A percentile compares a stretch with the other conserved stretches of the same genome.
phyloP scores from a whole-genome alignment of 2,113 vertebrate species.

The Oxyruncus cristatus region DNA sequence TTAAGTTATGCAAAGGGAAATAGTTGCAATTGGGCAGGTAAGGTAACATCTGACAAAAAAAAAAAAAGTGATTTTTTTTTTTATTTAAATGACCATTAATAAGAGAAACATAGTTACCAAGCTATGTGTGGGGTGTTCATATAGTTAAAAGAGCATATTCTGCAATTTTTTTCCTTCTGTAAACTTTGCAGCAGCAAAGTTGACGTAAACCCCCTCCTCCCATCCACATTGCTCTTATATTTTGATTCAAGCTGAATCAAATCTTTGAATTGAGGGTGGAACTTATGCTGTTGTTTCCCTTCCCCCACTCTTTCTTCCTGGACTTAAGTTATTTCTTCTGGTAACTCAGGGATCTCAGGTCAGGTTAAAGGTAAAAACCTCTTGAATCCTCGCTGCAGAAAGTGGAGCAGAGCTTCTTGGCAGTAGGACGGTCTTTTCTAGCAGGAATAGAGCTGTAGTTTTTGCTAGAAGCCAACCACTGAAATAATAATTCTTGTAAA shows the following conservation, averaged over 20 bases:
- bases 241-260: background rate
- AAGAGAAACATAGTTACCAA: background rate
- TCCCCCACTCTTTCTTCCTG: background rate
- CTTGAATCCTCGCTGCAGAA: background rate
- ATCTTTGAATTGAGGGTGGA: background rate
- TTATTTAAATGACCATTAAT: background rate
- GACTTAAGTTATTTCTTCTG: background rate
- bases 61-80: background rate
- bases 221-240: background rate
- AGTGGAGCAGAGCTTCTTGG: background rate
- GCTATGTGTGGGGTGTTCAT: accelerated
- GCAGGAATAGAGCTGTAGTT: background rate
- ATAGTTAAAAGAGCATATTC: background rate
- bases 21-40: background rate
- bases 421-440: background rate
- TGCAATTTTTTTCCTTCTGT: background rate
- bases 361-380: background rate
- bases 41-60: background rate
- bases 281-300: background rate
- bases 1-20: background rate
- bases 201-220: background rate
- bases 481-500: background rate
- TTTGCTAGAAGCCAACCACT: background rate
- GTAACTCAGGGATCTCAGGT: background rate
- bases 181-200: background rate